phyloP scores from a whole-genome alignment of 2,888 invertebrate genomes.

The Drosophila macrospina region DNA sequence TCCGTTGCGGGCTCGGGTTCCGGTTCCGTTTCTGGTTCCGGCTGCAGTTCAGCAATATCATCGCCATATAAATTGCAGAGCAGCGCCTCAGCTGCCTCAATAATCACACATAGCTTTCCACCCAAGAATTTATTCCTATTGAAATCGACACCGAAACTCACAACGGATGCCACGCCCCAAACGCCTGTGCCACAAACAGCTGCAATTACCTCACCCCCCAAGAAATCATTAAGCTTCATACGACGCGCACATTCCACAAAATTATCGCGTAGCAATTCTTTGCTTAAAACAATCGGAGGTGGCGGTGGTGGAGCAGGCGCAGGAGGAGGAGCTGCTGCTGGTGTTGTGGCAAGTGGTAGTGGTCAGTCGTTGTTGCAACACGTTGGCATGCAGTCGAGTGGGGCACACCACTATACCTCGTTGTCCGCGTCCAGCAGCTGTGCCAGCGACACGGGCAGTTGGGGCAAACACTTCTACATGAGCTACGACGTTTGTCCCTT shows the following conservation, averaged over 20 bases:
- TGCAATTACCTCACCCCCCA: constrained; percentile 85
- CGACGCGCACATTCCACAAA: constrained; percentile 91
- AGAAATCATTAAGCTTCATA: constrained; percentile 89
- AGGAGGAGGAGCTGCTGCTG: constrained; percentile 1
- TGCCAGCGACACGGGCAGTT: constrained; percentile 74
- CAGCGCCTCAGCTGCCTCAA: constrained; percentile 68
- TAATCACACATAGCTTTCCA: constrained; percentile 84
- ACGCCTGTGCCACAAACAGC: constrained; percentile 64
- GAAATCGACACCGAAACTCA: constrained; percentile 81
- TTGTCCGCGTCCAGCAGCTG: constrained; percentile 58
- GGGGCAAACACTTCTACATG: constrained; percentile 82
- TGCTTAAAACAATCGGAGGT: constrained; percentile 85
- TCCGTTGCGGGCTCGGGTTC: constrained; percentile 18
- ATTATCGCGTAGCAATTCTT: constrained; percentile 89
- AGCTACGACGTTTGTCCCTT: constrained; percentile 84
- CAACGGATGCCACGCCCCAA: constrained; percentile 31
- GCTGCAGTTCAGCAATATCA: constrained; percentile 4
- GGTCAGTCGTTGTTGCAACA: constrained; percentile 15
- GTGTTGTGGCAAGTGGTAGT: not conserved
- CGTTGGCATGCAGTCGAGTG: constrained; percentile 12
- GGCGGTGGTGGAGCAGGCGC: not conserved
- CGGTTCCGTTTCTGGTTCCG: constrained; percentile 15
- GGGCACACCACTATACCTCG: constrained; percentile 9
- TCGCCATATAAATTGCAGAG: constrained; percentile 69
- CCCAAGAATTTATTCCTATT: constrained; percentile 85